Evolutionary conservation across 2,797 vertebrate species (phyloP), one percentile per base, ranked within the genome.

Genomic region (Poecilia gillii): DNA sequence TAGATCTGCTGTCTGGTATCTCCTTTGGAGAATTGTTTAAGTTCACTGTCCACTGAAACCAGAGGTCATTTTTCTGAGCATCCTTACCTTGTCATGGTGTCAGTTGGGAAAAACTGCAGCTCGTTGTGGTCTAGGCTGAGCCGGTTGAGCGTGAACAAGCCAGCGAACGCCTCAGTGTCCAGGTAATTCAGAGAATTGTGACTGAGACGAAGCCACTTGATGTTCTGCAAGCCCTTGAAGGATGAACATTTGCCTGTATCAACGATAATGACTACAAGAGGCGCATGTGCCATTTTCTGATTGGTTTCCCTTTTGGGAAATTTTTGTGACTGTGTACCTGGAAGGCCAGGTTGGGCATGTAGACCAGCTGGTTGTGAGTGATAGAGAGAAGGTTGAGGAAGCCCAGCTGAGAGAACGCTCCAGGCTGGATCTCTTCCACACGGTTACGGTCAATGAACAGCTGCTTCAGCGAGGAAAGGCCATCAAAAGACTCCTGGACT

Each of bases 121-220:
- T 97, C 98, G 0, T 99, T 99, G 93, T 98, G 96, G 87, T 99
- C 97, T 88, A 99, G 90, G 87, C 96, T 97, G 81, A 99, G 96
- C 36, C 97, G 95, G 73, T 87, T 95, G 74, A 99, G 96, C 1
- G 95, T 94, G 1, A 97, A 96, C 82, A 99, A 93, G 18, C 97
- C 96, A 0, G 95, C 95, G 18, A 99, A 98, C 57, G 98, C 96
- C 83, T 99, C 98, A 0, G 74, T 96, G 3, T 96, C 96, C 89
- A 99, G 89, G 80, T 98, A 96, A 4, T 97, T 97, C 46, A 99
- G 95, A n/a, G 95, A 90, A 0, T 99, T 99, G 91, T 98, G 96
- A 71, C 97, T 97, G 57, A 99, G 96, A 33, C 92, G 95, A 73
- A 99, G 95, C 97, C 97, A 97, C 87, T 96, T 97, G 73, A 97